Evolutionary conservation across 2,113 vertebrate species (phyloP).

Genomic region (Marmota flaviventris): DNA sequence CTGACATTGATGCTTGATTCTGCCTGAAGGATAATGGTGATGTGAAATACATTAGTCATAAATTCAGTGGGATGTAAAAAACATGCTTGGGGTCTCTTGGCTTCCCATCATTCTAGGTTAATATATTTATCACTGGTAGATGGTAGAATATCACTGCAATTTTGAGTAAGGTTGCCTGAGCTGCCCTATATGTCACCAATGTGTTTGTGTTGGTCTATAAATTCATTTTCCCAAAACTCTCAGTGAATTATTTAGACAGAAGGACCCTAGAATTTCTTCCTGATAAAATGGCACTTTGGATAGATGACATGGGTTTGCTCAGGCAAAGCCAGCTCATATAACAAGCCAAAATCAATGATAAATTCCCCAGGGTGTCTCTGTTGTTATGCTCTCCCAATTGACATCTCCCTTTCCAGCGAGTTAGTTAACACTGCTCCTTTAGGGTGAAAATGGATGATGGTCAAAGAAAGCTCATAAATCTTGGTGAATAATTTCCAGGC

Average conservation of each 20-base stretch:
- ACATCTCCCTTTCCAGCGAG: background rate
- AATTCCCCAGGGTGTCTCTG: background rate
- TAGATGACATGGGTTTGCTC: slow-evolving; percentile 5
- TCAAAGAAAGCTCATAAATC: slow-evolving; percentile 31
- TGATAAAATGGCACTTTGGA: slow-evolving; percentile 51
- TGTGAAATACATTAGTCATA: background rate
- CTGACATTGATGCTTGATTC: background rate
- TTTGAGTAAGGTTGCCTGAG: background rate
- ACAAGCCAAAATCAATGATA: slow-evolving; percentile 12
- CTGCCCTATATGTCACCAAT: background rate
- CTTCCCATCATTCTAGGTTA: background rate
- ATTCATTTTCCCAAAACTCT: slow-evolving; percentile 24
- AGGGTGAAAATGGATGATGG: background rate
- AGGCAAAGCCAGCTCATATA: background rate
- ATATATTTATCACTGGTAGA: background rate
- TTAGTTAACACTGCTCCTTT: background rate
- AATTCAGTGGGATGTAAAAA: background rate
- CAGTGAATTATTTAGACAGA: slow-evolving; percentile 46
- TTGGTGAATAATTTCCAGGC: slow-evolving; percentile 44
- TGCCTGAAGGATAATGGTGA: background rate
- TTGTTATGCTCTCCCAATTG: background rate
- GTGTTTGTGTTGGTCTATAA: background rate
- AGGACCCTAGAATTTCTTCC: background rate
- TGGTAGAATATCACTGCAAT: background rate
- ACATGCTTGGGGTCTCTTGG: background rate